Evolutionary conservation across 53 echinoderm and acorn worm genomes (phyloP).

Genomic region (Arbacia lixula): DNA sequence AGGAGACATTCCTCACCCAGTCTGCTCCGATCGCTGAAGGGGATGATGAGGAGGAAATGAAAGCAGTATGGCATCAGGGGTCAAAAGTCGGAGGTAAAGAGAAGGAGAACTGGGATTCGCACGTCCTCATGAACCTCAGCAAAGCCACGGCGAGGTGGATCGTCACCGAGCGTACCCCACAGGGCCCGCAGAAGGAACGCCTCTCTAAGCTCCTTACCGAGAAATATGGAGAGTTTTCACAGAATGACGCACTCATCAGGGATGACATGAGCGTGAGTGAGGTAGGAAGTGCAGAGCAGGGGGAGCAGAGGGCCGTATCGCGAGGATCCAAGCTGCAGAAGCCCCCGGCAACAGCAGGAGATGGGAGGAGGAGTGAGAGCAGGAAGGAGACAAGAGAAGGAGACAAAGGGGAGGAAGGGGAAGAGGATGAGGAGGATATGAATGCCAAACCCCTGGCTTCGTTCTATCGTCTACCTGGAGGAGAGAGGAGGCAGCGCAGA

Average conservation of each 20-base stretch:
- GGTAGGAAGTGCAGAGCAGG: conserved; percentile 58
- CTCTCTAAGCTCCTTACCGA: conserved; percentile 78
- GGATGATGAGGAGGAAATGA: conserved; percentile 11
- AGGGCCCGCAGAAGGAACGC: conserved; percentile 88
- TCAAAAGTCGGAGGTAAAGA: conserved; percentile 39
- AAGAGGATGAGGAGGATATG: conserved; percentile 61
- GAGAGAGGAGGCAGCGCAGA: conserved; percentile 73
- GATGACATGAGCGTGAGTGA: conserved; percentile 93
- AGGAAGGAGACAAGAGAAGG: conserved; percentile 9
- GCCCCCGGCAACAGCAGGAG: background rate
- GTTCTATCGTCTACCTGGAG: conserved; percentile 90
- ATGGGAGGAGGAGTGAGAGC: background rate
- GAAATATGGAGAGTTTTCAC: conserved; percentile 72
- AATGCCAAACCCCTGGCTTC: conserved; percentile 82
- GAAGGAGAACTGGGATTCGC: conserved; percentile 89
- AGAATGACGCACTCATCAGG: conserved; percentile 83
- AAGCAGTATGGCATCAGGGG: conserved; percentile 6
- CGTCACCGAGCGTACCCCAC: conserved; percentile 78
- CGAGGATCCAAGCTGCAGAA: conserved; percentile 47
- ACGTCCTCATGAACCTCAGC: conserved; percentile 86
- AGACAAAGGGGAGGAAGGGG: conserved; percentile 33
- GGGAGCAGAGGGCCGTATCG: conserved; percentile 46
- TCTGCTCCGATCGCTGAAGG: background rate
- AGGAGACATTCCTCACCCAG: conserved; percentile 35
- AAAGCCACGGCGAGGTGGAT: conserved; percentile 99